These are phyloP conservation scores for Enteromius afrohamiltoni DNA, from an alignment of 2,797 vertebrate genomes.

Conservation along the genomic window DNA sequence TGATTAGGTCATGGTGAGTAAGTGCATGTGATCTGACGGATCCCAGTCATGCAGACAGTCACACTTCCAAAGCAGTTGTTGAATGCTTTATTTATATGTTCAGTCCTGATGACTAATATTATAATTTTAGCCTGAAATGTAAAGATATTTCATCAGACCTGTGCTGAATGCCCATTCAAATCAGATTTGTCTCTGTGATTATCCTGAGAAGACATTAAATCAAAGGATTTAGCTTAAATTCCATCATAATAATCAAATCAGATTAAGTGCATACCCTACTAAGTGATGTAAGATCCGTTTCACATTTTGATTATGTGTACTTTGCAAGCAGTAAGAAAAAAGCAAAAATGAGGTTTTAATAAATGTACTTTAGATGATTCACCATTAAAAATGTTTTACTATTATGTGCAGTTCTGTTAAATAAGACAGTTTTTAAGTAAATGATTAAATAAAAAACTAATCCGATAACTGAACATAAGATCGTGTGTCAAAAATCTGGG, in stretches of 20 bases:
- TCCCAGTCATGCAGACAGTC: constrained; percentile 9
- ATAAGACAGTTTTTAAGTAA: background rate
- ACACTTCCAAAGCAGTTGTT: constrained; percentile 12
- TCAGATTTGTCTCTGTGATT: constrained; percentile 10
- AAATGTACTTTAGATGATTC: background rate
- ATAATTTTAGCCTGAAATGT: background rate
- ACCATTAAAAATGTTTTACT: background rate
- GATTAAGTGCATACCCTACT: background rate
- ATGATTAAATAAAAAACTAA: background rate
- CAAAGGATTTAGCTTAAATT: background rate
- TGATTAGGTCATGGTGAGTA: constrained; percentile 17
- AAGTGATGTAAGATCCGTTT: constrained; percentile 3
- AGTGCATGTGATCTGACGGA: background rate
- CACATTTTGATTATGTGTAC: background rate
- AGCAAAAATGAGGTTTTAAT: background rate
- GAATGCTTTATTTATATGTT: background rate
- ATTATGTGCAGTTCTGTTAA: background rate
- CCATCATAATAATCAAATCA: background rate
- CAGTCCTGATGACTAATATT: constrained; percentile 17
- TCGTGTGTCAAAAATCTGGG: too few species aligned
- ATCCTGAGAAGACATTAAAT: background rate
- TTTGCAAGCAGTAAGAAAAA: background rate
- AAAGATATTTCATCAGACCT: constrained; percentile 16
- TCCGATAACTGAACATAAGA: too few species aligned
- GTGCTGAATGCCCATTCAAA: constrained; percentile 17